Percentiles rank a stretch among this genome's conserved stretches.
Conservation (phyloP, 1,140 invertebrate species). For the Luehdorfia chinensis region DNA sequence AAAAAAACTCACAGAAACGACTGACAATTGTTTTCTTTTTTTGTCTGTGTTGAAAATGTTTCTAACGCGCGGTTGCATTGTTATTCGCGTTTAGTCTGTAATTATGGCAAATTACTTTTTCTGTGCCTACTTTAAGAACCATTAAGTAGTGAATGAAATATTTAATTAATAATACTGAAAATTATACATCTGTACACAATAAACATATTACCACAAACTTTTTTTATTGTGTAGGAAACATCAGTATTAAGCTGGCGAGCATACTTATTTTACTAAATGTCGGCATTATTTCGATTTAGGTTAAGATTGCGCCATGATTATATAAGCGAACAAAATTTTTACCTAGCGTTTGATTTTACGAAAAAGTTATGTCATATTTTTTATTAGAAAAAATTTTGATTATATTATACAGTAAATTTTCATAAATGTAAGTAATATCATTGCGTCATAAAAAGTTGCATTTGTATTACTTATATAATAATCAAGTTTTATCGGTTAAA, state of each 20-base stretch:
- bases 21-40: slow-evolving; percentile 8
- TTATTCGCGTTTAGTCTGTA: background rate
- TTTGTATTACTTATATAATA: too few species aligned
- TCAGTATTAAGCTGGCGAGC: background rate
- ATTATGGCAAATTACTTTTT: slow-evolving; percentile 3
- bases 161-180: too few species aligned
- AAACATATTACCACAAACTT: too few species aligned
- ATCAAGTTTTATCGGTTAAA: too few species aligned
- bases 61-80: slow-evolving; percentile 4
- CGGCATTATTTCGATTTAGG: slow-evolving; percentile 16
- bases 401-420: too few species aligned
- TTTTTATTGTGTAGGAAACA: too few species aligned
- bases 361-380: slow-evolving; percentile 8
- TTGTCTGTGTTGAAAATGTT: slow-evolving; percentile 14
- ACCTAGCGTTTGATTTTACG: slow-evolving; percentile 1
- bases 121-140: too few species aligned
- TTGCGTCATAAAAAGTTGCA: too few species aligned
- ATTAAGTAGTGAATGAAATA: too few species aligned
- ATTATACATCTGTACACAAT: too few species aligned
- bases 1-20: slow-evolving; percentile 14
- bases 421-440: too few species aligned
- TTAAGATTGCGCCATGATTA: slow-evolving; percentile 16
- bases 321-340: slow-evolving; percentile 7
- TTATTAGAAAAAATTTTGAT: background rate
- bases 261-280: slow-evolving; percentile 16